Evolutionary conservation across 2,797 vertebrate species (phyloP).

Genomic region (Fratercula arctica): DNA sequence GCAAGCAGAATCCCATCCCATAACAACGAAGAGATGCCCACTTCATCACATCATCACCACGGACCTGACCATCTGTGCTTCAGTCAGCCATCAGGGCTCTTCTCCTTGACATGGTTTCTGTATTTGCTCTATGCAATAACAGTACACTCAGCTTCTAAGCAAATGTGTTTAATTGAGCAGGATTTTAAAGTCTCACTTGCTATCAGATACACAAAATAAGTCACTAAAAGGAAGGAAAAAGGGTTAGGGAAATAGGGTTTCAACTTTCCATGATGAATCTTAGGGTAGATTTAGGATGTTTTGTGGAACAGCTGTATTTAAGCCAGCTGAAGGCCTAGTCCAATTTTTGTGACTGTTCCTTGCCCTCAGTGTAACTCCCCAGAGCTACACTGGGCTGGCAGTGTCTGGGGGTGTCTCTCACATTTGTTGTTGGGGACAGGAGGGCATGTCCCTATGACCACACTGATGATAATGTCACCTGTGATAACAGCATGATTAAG

Average conservation of each 20-base stretch:
- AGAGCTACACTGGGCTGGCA: neutral
- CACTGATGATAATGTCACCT: neutral
- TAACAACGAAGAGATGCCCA: neutral
- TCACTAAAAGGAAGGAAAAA: neutral
- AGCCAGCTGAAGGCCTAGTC: neutral
- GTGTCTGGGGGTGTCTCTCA: neutral
- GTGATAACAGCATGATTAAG: neutral
- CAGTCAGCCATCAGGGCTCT: neutral
- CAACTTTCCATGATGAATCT: neutral
- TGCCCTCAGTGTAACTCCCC: neutral
- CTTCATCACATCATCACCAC: neutral
- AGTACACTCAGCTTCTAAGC: neutral
- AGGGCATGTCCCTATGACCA: neutral
- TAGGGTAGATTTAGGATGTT: neutral
- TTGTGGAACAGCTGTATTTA: neutral
- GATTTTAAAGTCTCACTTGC: neutral
- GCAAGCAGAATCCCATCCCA: neutral
- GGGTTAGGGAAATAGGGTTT: neutral
- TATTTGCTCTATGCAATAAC: neutral
- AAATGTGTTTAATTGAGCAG: neutral
- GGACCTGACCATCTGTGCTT: neutral
- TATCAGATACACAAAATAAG: neutral
- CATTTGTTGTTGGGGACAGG: neutral
- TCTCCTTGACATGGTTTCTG: neutral
- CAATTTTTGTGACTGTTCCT: neutral